Evolutionary conservation across 2,797 vertebrate genomes (phyloP).

Genomic region (Typhlichthys eigenmanni): DNA sequence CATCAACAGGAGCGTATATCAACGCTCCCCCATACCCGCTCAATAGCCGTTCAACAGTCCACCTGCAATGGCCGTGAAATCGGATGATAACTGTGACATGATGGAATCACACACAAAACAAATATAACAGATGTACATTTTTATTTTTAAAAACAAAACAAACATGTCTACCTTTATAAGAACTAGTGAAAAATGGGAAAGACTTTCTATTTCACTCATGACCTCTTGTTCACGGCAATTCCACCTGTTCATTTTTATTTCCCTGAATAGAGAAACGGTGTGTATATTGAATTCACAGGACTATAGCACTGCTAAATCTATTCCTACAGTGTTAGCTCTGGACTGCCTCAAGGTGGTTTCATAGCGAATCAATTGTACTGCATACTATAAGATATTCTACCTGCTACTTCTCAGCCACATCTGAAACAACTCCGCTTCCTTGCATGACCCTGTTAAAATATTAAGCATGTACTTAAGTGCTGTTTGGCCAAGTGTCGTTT

Average conservation of each 20-base stretch:
- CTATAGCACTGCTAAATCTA: no score
- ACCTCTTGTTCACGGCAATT: neutral
- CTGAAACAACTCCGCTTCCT: slow-evolving; percentile 64
- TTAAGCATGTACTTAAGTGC: slow-evolving; percentile 86
- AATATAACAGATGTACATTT: neutral
- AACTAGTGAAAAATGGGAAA: neutral
- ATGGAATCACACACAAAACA: slow-evolving; percentile 9
- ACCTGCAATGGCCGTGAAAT: slow-evolving; percentile 30
- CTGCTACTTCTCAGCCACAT: slow-evolving; percentile 57
- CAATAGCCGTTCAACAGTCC: slow-evolving; percentile 53
- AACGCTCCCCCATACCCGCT: slow-evolving; percentile 48
- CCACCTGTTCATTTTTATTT: neutral
- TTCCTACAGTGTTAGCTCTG: no score
- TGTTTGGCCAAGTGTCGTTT: slow-evolving; percentile 84
- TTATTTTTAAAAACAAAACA: neutral
- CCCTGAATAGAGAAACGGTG: neutral
- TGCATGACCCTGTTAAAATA: slow-evolving; percentile 80
- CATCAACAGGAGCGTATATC: slow-evolving; percentile 82
- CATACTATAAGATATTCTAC: slow-evolving; percentile 56
- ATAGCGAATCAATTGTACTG: no score
- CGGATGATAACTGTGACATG: slow-evolving; percentile 38
- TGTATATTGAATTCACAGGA: no score
- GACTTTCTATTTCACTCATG: neutral
- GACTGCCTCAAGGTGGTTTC: no score
- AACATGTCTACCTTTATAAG: neutral